Conservation (phyloP, 2,797 vertebrate genomes). For the Nannoperca obscura region DNA sequence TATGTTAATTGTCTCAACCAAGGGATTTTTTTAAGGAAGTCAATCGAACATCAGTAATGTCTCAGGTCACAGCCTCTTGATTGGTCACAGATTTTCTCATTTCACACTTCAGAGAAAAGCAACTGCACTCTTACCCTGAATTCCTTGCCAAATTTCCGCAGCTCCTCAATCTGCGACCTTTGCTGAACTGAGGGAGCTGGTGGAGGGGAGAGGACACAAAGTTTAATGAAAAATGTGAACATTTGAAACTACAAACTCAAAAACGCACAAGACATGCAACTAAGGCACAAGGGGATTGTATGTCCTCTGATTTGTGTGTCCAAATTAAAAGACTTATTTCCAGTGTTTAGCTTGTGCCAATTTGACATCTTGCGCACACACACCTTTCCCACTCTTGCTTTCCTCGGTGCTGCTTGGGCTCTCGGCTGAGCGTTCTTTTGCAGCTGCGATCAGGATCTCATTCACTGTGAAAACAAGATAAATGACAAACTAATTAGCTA, state of each 20-base stretch:
- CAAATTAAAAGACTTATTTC: neutral
- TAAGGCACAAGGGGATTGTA: neutral
- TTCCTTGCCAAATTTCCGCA: slow-evolving; percentile 91
- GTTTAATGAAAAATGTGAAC: slow-evolving; percentile 29
- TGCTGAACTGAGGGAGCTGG: slow-evolving; percentile 87
- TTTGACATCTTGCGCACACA: slow-evolving; percentile 11
- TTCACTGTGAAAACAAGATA: slow-evolving; percentile 75
- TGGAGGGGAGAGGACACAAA: slow-evolving; percentile 5
- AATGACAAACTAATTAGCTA: slow-evolving; percentile 26
- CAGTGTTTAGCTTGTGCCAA: neutral
- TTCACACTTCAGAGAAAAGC: slow-evolving; percentile 37
- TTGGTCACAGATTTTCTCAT: slow-evolving; percentile 42
- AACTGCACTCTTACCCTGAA: slow-evolving; percentile 87
- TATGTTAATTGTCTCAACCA: slow-evolving; percentile 1
- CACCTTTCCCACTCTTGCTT: slow-evolving; percentile 79
- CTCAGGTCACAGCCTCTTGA: slow-evolving; percentile 19
- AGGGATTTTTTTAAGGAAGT: slow-evolving; percentile 5
- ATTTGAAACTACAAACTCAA: neutral
- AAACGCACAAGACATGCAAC: neutral
- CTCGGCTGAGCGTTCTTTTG: slow-evolving; percentile 77
- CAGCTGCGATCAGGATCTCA: slow-evolving; percentile 79
- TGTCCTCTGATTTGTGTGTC: neutral
- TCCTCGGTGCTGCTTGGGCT: slow-evolving; percentile 76
- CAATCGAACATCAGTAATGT: slow-evolving; percentile 9
- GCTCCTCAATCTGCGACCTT: slow-evolving; percentile 90